Base-by-base conservation (phyloP, 1,140 invertebrate species). In the Drosophila micromelanica region DNA sequence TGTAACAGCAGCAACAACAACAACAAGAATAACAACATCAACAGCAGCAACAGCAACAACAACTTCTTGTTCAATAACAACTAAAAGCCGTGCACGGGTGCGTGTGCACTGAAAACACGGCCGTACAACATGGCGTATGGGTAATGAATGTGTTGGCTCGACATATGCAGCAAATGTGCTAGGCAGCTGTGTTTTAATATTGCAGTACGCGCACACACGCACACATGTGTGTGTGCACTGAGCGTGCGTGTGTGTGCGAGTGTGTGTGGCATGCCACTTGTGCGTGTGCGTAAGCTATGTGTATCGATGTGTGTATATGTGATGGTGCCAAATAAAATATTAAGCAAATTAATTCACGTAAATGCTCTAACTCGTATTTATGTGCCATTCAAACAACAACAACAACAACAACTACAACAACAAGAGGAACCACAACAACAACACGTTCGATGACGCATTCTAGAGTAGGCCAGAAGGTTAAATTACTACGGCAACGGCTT, bases 401-500 rank as follows among this genome's bases (percentile, higher is more conserved):
- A n/a, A 42, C 46, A 67, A 38, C 51, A 46, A 27, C 43, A 42
- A 27, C 51, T 55, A 55, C 51, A 48, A 30, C 48, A 57, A 67
- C 37, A 61, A 45, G 9, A 55, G 46, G 64, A 54, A 48, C 59
- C 48, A 61, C 55, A 60, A 38, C 23, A 9, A 64, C 23, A 20
- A 15, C 38, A 55, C 55, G 48, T 51, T 76, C 85, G 84, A 89
- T 89, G 84, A 89, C 84, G 84, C 84, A 89, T 89, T 73, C 76
- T 68, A 84, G 87, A 90, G 87, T 90, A 90, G 87, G 87, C 79
- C 81, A 90, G 87, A 90, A 90, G 87, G 86, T 90, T 90, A 90
- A 87, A 84, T 80, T 90, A 87, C 51, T 32, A 60, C 56, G 20
- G 63, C 63, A 60, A 68, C 63, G 51, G 59, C 67, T 37, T 52